Percentiles rank a stretch among this genome's conserved stretches.
These are phyloP conservation scores for Chaetogeoica ovagalla DNA, from an alignment of 2,888 invertebrate species.

Conservation along the genomic window DNA sequence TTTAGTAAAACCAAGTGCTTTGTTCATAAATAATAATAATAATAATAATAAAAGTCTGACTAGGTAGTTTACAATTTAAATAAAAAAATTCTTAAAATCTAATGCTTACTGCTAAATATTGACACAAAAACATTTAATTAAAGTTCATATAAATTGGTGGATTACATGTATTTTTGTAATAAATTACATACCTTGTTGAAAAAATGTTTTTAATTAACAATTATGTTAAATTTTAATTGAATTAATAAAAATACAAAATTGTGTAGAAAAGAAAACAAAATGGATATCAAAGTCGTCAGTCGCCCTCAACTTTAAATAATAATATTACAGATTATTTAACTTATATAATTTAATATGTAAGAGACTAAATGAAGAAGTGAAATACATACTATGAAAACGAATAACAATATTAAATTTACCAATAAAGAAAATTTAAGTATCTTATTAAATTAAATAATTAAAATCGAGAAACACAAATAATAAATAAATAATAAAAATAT, in stretches of 20 bases:
- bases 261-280: neutral
- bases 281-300: neutral
- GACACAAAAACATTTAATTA: neutral
- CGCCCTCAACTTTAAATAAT: neutral
- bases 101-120: neutral
- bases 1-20: neutral
- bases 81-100: constrained; percentile 4
- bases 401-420: neutral
- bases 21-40: neutral
- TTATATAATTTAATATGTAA: neutral
- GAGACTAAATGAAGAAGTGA: neutral
- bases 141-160: neutral
- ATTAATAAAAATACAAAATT: constrained; percentile 4
- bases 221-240: neutral
- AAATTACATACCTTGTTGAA: neutral
- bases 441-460: constrained; percentile 3
- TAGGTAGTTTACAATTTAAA: constrained; percentile 18
- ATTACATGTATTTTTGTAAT: neutral
- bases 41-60: neutral
- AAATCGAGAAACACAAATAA: neutral
- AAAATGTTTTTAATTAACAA: neutral
- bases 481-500: too few species aligned
- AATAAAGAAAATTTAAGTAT: neutral
- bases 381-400: neutral
- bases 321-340: neutral